phyloP scores from a whole-genome alignment of 2,888 invertebrate species.

The Cosmia pyralina region DNA sequence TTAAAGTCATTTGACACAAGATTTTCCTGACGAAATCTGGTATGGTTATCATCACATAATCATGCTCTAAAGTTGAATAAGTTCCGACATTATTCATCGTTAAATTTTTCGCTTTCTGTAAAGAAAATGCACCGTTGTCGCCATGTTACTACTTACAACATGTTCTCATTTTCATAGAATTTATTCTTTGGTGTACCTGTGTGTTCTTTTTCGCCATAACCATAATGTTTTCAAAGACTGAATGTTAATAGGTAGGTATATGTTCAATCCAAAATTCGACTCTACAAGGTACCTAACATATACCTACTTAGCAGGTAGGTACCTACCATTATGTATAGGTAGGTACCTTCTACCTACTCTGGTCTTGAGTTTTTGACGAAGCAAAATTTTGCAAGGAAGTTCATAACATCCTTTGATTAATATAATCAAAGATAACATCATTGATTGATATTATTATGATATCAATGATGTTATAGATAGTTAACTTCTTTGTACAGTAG shows the following conservation, averaged over 20 bases:
- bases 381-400: too few relatives aligned
- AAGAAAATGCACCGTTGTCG: neutral
- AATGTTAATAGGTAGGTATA: too few relatives aligned
- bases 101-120: neutral
- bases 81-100: constrained; percentile 1
- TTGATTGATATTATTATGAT: neutral
- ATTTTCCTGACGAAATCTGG: constrained; percentile 50
- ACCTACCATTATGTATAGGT: too few relatives aligned
- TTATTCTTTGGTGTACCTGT: neutral
- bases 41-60: constrained; percentile 30
- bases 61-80: neutral
- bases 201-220: too few relatives aligned
- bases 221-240: too few relatives aligned
- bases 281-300: too few relatives aligned
- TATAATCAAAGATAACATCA: too few relatives aligned
- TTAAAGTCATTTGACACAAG: constrained; percentile 21
- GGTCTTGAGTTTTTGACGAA: too few relatives aligned
- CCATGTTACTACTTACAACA: too few relatives aligned
- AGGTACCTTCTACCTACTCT: too few relatives aligned
- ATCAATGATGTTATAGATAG: neutral
- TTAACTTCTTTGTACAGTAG: neutral
- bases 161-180: neutral
- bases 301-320: too few relatives aligned
- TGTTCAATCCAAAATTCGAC: too few relatives aligned
- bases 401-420: neutral